Percentiles rank a stretch among this genome's conserved stretches.
Conservation (phyloP, 1,140 invertebrate genomes). For the Drosophila watanabei region DNA sequence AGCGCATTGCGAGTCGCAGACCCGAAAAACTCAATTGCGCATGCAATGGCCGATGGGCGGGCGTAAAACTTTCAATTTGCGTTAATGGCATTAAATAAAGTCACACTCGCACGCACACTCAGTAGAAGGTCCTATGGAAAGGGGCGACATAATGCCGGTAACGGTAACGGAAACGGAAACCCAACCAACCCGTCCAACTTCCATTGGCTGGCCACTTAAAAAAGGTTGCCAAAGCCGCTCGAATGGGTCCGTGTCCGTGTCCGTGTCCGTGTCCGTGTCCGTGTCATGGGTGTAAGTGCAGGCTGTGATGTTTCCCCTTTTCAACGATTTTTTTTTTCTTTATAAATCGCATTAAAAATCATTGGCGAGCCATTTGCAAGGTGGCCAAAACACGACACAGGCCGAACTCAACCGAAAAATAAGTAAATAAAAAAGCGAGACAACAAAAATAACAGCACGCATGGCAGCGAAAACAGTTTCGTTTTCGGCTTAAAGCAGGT, state of each 20-base stretch:
- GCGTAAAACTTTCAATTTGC: conserved; percentile 83
- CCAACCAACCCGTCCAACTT: conserved; percentile 36
- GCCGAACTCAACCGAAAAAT: conserved; percentile 1
- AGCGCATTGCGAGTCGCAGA: conserved; percentile 38
- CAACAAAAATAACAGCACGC: conserved; percentile 24
- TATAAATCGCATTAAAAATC: conserved; percentile 82
- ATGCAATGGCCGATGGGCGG: conserved; percentile 71
- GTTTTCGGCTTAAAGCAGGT: conserved; percentile 70
- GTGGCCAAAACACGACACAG: conserved; percentile 51
- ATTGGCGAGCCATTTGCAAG: conserved; percentile 64
- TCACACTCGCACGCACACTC: conserved; percentile 47
- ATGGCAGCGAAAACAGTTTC: conserved; percentile 65
- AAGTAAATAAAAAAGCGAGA: conserved; percentile 21
- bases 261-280: neutral
- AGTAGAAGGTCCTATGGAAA: neutral
- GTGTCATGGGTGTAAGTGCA: conserved; percentile 31
- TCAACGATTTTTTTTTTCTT: conserved; percentile 33
- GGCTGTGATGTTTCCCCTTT: conserved; percentile 20
- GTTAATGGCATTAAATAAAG: conserved; percentile 84
- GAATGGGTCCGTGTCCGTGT: conserved; percentile 22
- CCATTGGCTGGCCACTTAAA: conserved; percentile 76
- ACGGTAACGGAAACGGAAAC: conserved; percentile 42
- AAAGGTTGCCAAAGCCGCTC: conserved; percentile 71
- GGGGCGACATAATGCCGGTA: conserved; percentile 32
- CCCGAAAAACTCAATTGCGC: conserved; percentile 76